Base-by-base conservation (phyloP, 2,113 vertebrate genomes). In the Dipodomys spectabilis region DNA sequence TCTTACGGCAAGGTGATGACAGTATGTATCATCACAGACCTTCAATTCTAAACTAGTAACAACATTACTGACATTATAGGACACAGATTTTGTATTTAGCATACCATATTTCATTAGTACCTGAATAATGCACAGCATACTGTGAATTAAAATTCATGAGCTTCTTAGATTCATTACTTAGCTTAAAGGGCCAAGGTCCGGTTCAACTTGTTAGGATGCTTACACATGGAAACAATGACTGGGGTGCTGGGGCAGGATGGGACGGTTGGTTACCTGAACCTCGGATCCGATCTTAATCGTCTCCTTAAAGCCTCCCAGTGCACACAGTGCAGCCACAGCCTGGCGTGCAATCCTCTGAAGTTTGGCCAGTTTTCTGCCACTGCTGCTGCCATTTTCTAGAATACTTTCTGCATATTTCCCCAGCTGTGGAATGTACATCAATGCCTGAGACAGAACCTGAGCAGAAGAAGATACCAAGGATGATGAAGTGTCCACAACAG, bases 271-370 rank as follows among this genome's bases (percentile, higher is more conserved):
- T 97, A 99, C 99, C 99, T 99, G 99, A 72, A 99, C 99, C 97
- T 99, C 99, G 22, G 99, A 99, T 95, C 99, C 99, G 65, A 99
- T 99, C 98, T 99, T 99, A 97, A 99, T 99, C 0, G 99, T 99
- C 97, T 99, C 99, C 96, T 99, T 99, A 97, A 99, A 99, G 97
- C 99, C 99, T 22, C 99, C 99, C 6, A 99, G 98, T 12, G 99
- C 99, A 82, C 99, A 99, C 39, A 99, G 98, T 2, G 99, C 99
- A 25, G 99, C 99, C 5, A 99, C 99, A 0, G 99, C 99, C 97
- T 99, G 99, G 69, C 99, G 99, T 85, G 99, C 99, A 7, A 99
- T 99, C 78, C 99, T 98, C 92, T 99, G 99, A 93, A 99, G 98
- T 82, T 99, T 99, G 45, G 99, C 99, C 7, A 99, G 98, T 95